Base-by-base conservation (phyloP, 2,888 invertebrate genomes). In the Cosmia pyralina region DNA sequence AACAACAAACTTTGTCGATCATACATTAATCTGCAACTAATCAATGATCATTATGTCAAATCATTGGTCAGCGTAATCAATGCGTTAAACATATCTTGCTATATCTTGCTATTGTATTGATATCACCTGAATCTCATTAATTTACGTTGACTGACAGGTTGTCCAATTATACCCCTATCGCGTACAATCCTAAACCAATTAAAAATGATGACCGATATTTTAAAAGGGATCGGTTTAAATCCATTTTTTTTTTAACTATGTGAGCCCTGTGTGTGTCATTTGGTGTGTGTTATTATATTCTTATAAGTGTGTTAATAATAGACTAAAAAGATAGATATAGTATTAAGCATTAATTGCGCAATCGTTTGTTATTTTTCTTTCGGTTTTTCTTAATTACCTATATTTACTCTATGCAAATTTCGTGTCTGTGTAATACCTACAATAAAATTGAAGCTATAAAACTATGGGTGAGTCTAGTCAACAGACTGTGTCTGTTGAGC, bases 81-180 rank as follows among this genome's bases (percentile, higher is more conserved):
- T 41, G 50, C n/a, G 11, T 50, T 52, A 38, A 46, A 48, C n/a
- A n/a, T 50, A 48, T 4, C 13, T 44, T 19, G 38, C n/a, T 75
- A 38, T 34, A 59, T 64, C 48, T 79, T 79, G 38, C 64, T 13
- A 44, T 50, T 69, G 65, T 70, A 62, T 77, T 66, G 73, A 77
- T 79, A 68, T 65, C 53, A 82, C 66, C 80, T 79, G 83, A 82
- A 86, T 85, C 83, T 86, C 87, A 85, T 90, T 80, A 89, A 88
- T 84, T 80, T 77, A 80, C 81, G 84, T 80, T 79, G 80, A 85
- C 82, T 87, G 89, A 88, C 89, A 88, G 83, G 84, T 80, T 83
- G 84, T 88, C 88, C 89, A 91, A 91, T 92, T 91, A 89, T 85
- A 87, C 82, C 84, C 77, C 85, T 87, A 83, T 88, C 82, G 72